Conservation (phyloP, 2,113 vertebrate genomes). For the Fulmarus glacialis region DNA sequence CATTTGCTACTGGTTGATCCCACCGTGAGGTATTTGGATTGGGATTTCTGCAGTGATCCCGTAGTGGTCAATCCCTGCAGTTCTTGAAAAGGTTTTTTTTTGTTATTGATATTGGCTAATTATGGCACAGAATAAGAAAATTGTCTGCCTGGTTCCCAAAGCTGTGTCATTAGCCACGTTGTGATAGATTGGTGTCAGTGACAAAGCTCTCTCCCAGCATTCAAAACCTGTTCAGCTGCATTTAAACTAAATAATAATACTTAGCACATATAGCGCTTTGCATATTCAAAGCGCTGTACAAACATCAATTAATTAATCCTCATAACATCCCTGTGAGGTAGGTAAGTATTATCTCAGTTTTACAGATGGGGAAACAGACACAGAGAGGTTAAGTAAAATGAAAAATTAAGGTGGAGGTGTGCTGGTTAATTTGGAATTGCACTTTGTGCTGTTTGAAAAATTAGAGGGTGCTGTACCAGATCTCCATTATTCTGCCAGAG, state of each 20-base stretch:
- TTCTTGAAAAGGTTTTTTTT: neutral
- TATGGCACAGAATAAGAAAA: constrained; percentile 48
- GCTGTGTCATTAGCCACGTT: constrained; percentile 48
- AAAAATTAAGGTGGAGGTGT: constrained; percentile 58
- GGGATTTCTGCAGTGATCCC: neutral
- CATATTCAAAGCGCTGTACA: constrained; percentile 68
- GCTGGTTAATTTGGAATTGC: constrained; percentile 67
- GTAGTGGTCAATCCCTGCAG: neutral
- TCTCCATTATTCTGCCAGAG: constrained; percentile 36
- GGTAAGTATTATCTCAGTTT: constrained; percentile 69
- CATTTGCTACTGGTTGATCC: neutral
- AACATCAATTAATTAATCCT: constrained; percentile 73
- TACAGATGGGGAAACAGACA: constrained; percentile 66
- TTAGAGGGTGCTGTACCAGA: constrained; percentile 57
- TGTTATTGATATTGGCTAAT: constrained; percentile 54
- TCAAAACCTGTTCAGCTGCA: constrained; percentile 36
- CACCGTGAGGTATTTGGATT: neutral
- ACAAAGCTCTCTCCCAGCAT: constrained; percentile 43
- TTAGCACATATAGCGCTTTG: constrained; percentile 52
- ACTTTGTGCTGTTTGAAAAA: constrained; percentile 65
- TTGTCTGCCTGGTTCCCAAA: neutral
- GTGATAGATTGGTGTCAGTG: constrained; percentile 55
- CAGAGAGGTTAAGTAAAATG: constrained; percentile 66
- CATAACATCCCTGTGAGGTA: constrained; percentile 67
- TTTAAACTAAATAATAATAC: constrained; percentile 65